Evolutionary conservation across 2,888 invertebrate genomes (phyloP).

Genomic region (Aquatica leii): DNA sequence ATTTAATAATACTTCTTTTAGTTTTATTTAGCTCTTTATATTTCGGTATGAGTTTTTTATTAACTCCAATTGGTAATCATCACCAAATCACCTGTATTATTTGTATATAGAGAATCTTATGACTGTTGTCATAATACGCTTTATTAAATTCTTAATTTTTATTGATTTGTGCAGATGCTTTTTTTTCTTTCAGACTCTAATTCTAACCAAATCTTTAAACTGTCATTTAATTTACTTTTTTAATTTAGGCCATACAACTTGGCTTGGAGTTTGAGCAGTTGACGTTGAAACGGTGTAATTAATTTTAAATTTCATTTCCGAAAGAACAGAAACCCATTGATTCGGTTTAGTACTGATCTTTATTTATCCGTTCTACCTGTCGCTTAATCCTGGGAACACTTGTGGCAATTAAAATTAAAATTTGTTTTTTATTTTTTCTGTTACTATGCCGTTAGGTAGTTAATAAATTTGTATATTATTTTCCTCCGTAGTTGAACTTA

Average conservation of each 20-base stretch:
- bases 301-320: constrained; percentile 35
- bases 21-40: constrained; percentile 13
- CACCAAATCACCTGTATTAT: not conserved
- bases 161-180: not conserved
- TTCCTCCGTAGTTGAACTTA: too few relatives aligned
- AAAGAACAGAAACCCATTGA: constrained; percentile 40
- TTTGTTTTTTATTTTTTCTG: constrained; percentile 8
- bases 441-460: constrained; percentile 14
- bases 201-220: not conserved
- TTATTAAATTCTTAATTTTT: too few relatives aligned
- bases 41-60: constrained; percentile 9
- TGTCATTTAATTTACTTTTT: too few relatives aligned
- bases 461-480: too few relatives aligned
- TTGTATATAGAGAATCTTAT: not conserved
- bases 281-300: constrained; percentile 45
- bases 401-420: constrained; percentile 44
- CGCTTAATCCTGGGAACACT: constrained; percentile 49
- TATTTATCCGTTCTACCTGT: constrained; percentile 46
- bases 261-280: constrained; percentile 46
- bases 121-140: not conserved
- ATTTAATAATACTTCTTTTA: not conserved
- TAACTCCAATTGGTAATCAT: constrained; percentile 9
- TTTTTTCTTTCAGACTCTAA: not conserved
- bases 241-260: constrained; percentile 48
- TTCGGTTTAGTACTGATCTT: constrained; percentile 41